Conservation (phyloP, 1,140 invertebrate species). For the Polypedilum pembai region DNA sequence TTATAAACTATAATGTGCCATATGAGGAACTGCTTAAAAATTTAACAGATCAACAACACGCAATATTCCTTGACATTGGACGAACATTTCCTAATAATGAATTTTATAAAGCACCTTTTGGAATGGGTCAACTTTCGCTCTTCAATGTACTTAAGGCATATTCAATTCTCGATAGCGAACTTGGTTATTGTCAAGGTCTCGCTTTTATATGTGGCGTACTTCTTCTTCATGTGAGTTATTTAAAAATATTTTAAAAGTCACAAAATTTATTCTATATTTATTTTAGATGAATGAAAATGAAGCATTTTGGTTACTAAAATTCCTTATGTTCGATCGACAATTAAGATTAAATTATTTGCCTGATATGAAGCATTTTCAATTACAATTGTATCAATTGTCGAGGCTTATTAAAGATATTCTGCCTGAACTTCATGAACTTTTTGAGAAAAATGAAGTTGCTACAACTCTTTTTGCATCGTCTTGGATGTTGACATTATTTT, state of each 20-base stretch:
- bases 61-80: constrained; percentile 76
- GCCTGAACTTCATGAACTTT: constrained; percentile 76
- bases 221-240: constrained; percentile 75
- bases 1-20: constrained; percentile 65
- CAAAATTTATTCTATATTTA: constrained; percentile 17
- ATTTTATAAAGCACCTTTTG: constrained; percentile 80
- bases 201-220: constrained; percentile 92
- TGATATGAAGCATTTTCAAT: constrained; percentile 88
- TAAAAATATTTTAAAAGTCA: constrained; percentile 28
- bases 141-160: constrained; percentile 96
- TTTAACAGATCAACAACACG: constrained; percentile 89
- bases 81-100: constrained; percentile 91
- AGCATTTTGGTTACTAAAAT: constrained; percentile 78
- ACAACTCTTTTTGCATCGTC: constrained; percentile 91
- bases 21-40: constrained; percentile 78
- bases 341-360: constrained; percentile 82
- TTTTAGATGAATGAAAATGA: constrained; percentile 81
- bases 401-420: constrained; percentile 84
- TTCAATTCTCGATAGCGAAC: constrained; percentile 85
- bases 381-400: constrained; percentile 88
- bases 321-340: constrained; percentile 84
- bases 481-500: constrained; percentile 92
- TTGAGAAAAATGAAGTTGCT: constrained; percentile 82
- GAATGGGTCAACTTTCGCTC: constrained; percentile 82
- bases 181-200: constrained; percentile 93